These are phyloP conservation scores for Dryobates pubescens DNA, from an alignment of 2,797 vertebrate species.

Conservation along the genomic window DNA sequence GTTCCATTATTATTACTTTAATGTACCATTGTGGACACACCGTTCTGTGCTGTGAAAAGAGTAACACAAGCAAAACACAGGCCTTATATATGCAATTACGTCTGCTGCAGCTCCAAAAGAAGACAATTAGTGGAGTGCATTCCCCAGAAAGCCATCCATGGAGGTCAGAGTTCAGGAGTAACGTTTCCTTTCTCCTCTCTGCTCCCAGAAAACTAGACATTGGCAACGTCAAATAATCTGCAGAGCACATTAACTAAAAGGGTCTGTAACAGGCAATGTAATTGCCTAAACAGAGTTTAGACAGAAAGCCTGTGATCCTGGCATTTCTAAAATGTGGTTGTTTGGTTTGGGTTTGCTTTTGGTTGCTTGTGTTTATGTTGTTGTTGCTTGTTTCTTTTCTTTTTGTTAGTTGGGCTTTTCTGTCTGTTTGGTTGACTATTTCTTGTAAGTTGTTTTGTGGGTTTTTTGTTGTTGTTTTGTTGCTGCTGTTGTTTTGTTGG, in stretches of 20 bases:
- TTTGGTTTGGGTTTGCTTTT: not conserved
- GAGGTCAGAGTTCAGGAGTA: conserved; percentile 46
- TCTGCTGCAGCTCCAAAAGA: conserved; percentile 37
- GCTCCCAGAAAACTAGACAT: conserved; percentile 44
- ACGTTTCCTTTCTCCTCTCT: conserved; percentile 45
- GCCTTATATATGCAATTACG: conserved; percentile 36
- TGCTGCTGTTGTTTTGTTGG: not conserved
- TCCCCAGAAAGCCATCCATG: conserved; percentile 31
- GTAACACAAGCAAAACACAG: conserved; percentile 36
- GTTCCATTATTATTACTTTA: conserved; percentile 54
- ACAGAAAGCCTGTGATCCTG: not conserved
- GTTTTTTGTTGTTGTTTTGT: not conserved
- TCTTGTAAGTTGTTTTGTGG: not conserved
- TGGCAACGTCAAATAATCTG: conserved; percentile 33
- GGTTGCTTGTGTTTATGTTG: not conserved
- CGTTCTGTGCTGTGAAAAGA: not conserved
- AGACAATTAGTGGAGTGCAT: conserved; percentile 42
- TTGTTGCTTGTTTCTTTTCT: too few relatives aligned
- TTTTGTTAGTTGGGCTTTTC: not conserved
- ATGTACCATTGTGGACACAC: conserved; percentile 19
- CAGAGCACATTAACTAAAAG: conserved; percentile 52
- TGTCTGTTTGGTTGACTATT: not conserved
- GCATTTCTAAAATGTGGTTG: not conserved
- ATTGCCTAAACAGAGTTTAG: conserved; percentile 50
- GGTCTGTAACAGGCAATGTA: conserved; percentile 42